Evolutionary conservation across 2,797 vertebrate species (phyloP), one percentile per base, ranked within the genome.

Genomic region (Pipistrellus nathusii): DNA sequence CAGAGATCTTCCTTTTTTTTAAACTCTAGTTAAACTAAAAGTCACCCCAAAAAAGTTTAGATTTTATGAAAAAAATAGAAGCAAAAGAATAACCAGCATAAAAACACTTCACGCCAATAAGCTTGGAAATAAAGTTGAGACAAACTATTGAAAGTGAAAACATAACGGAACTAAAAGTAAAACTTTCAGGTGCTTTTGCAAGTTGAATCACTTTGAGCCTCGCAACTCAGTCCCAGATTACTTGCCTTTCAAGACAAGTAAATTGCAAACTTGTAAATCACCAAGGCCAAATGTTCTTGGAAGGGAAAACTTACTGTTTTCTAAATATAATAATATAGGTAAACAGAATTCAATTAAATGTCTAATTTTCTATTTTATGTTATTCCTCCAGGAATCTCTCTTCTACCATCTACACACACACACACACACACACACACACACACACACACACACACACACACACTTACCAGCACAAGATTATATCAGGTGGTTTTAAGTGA

Each of bases 41-140:
- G 86, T 90, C 27, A 69, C 62, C 48, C n/a, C 76, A 72, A 89
- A 82, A 90, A 92, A 90, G n/a, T 32, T 35, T 41, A 92, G 7
- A 83, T 85, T 95, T 96, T 85, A 80, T 35, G 59, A 90, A 86
- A 75, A 95, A 85, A 62, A 59, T 12, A 84, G 30, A 93, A 87
- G 51, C 38, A 87, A 83, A 51, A 88, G 77, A 18, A 46, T 44
- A 66, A 85, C 85, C 68, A 85, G 51, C 1, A 53, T 57, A 59
- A 4, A 87, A 88, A 87, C 51, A 86, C 23, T 64, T 85, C 41
- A 82, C 32, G 51, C 15, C 20, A 69, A 30, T 41, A 76, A 69
- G n/a, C 6, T 57, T 84, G 12, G 14, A 83, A 69, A 69, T 30
- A 91, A 95, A 90, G 77, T 23, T 57, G 55, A 88, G 27, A 38